Evolutionary conservation across 2,888 invertebrate genomes (phyloP).

Genomic region (Sylvicola cinctus): DNA sequence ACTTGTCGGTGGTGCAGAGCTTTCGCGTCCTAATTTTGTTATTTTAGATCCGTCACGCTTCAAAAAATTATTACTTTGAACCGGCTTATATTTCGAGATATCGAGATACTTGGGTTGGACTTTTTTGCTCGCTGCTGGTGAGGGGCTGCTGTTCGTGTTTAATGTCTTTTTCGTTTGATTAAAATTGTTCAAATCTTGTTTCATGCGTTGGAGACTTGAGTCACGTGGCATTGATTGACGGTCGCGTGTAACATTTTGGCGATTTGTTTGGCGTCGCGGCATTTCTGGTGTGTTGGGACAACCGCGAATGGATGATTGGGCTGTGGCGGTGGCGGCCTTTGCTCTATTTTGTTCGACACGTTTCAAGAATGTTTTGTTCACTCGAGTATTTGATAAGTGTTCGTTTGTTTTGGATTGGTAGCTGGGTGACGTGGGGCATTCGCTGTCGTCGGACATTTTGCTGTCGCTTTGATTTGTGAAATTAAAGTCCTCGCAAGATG

Average conservation of each 20-base stretch:
- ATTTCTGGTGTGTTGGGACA: slow-evolving; percentile 36
- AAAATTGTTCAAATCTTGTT: slow-evolving; percentile 22
- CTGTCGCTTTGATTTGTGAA: too few relatives aligned
- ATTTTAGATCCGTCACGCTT: slow-evolving; percentile 33
- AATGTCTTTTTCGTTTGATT: slow-evolving; percentile 20
- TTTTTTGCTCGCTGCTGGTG: slow-evolving; percentile 7
- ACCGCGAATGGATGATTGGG: slow-evolving; percentile 16
- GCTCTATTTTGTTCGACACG: slow-evolving; percentile 28
- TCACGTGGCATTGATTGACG: slow-evolving; percentile 26
- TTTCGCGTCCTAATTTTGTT: slow-evolving; percentile 19
- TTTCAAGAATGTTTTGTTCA: slow-evolving; percentile 54
- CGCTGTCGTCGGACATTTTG: too few relatives aligned
- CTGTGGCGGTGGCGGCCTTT: slow-evolving; percentile 13
- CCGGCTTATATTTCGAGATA: slow-evolving; percentile 38
- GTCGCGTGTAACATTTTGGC: slow-evolving; percentile 11
- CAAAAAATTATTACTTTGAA: slow-evolving; percentile 27
- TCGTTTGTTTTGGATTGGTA: too few relatives aligned
- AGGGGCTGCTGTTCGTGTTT: slow-evolving; percentile 6
- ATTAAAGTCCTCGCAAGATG: too few relatives aligned
- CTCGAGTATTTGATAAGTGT: slow-evolving; percentile 32
- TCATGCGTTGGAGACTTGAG: slow-evolving; percentile 22
- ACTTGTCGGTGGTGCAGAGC: too few relatives aligned
- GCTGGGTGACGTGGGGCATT: too few relatives aligned
- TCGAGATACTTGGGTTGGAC: slow-evolving; percentile 33
- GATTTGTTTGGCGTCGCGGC: slow-evolving; percentile 22